Evolutionary conservation across 2,113 vertebrate species (phyloP).

Genomic region (Dicaeum eximium): DNA sequence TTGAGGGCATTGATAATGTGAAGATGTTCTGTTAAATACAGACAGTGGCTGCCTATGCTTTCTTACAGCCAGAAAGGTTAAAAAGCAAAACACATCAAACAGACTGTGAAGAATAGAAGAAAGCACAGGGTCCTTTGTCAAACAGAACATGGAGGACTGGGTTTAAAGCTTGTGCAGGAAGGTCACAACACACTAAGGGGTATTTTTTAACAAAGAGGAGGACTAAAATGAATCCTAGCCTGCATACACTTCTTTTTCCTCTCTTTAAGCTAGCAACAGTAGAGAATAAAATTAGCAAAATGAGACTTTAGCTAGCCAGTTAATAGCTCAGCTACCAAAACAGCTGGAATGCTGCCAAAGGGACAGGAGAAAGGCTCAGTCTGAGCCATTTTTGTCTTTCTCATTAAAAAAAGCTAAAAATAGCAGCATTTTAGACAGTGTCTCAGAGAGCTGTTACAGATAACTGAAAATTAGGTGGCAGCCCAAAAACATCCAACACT

Average conservation of each 20-base stretch:
- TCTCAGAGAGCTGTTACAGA: background rate
- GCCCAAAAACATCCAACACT: background rate
- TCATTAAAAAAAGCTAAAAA: conserved; percentile 51
- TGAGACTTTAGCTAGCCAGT: background rate
- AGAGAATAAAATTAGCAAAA: background rate
- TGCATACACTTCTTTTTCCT: background rate
- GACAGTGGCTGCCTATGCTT: background rate
- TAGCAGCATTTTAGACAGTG: background rate
- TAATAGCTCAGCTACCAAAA: background rate
- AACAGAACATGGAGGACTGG: background rate
- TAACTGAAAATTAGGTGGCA: background rate
- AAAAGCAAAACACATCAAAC: background rate
- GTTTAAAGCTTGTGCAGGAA: background rate
- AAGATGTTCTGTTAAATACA: background rate
- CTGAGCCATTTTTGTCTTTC: background rate
- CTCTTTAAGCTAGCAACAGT: background rate
- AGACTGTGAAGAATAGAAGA: background rate
- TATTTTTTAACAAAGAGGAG: background rate
- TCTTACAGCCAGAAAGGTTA: background rate
- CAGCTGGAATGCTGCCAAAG: background rate
- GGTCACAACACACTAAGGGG: background rate
- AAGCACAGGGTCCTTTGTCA: background rate
- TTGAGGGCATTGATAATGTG: background rate
- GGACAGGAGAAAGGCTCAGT: background rate
- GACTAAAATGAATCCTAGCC: background rate